These are phyloP conservation scores for Quadriops clusia DNA, from an alignment of 2,888 invertebrate genomes.

Conservation along the genomic window DNA sequence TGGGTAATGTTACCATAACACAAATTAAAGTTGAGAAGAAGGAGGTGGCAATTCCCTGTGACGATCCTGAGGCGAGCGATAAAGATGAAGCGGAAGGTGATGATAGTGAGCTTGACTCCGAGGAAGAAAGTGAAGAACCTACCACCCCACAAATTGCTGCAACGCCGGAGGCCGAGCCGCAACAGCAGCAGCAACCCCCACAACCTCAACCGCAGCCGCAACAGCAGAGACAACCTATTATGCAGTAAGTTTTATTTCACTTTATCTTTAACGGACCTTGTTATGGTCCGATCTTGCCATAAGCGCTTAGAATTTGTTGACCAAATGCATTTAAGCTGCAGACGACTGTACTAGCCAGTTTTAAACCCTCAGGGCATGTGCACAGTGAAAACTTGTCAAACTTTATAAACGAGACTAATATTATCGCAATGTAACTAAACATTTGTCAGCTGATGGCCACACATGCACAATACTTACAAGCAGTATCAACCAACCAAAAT, in stretches of 20 bases:
- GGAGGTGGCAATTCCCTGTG: constrained; percentile 47
- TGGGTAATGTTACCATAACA: constrained; percentile 53
- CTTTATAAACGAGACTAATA: too few species aligned
- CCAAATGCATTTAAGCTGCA: too few species aligned
- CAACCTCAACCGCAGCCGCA: constrained; percentile 21
- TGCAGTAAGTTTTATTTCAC: constrained; percentile 44
- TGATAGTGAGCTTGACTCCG: constrained; percentile 53
- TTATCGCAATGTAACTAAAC: too few species aligned
- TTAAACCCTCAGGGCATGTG: too few species aligned
- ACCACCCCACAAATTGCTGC: constrained; percentile 15
- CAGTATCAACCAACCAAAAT: too few species aligned
- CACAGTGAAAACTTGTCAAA: too few species aligned
- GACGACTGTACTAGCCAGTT: too few species aligned
- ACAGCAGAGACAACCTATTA: constrained; percentile 42
- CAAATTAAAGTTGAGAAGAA: constrained; percentile 39
- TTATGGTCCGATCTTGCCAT: background rate
- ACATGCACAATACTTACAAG: too few species aligned
- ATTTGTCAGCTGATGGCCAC: too few species aligned
- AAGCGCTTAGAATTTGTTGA: too few species aligned
- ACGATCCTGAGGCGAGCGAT: constrained; percentile 59
- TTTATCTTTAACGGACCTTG: background rate
- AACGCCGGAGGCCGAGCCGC: too few species aligned
- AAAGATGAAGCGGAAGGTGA: constrained; percentile 61
- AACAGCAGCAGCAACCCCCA: constrained; percentile 9
- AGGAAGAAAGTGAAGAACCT: constrained; percentile 37